Evolutionary conservation across 2,797 vertebrate species (phyloP), one percentile per base, ranked within the genome.

Genomic region (Microcaecilia unicolor): DNA sequence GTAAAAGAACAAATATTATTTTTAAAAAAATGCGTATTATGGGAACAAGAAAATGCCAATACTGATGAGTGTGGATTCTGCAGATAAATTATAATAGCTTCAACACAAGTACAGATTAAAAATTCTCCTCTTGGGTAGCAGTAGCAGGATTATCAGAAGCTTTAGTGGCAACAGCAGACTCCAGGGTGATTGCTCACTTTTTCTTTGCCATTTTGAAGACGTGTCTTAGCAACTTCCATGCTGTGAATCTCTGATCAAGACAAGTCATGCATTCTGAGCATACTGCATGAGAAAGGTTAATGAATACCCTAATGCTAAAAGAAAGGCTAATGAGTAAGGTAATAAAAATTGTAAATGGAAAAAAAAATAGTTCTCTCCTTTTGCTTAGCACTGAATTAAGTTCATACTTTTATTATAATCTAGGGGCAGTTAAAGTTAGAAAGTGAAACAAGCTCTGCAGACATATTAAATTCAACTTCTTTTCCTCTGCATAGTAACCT

Each of bases 281-380:
- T 29, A n/a, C 9, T 24, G 20, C 27, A 16, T 18, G 33, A 41
- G 41, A 45, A 53, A 62, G 39, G 13, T 49, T 42, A 51, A 45
- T 41, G 37, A 55, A 13, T 47, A 28, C 41, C 39, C 45, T 35
- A 51, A 47, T 13, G 17, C 25, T 41, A 2, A 28, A 49, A 28
- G 54, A 50, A 64, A 62, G 39, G 48, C 53, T 66, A 63, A 64
- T 33, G 44, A 53, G 30, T n/a, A 42, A 51, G 11, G 19, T 54
- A 67, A 55, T 47, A 34, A 36, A 40, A 55, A 15, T 40, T 41
- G 41, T 37, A 14, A 18, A 9, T 13, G 28, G 33, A 23, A 37
- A 45, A 21, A 45, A 21, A 12, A 25, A 51, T 18, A 37, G 32
- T 7, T 10, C 4, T 10, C 44, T 37, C 12, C 9, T 14, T 15